Conservation (phyloP, 2,113 vertebrate species). For the Peromyscus polionotus region DNA sequence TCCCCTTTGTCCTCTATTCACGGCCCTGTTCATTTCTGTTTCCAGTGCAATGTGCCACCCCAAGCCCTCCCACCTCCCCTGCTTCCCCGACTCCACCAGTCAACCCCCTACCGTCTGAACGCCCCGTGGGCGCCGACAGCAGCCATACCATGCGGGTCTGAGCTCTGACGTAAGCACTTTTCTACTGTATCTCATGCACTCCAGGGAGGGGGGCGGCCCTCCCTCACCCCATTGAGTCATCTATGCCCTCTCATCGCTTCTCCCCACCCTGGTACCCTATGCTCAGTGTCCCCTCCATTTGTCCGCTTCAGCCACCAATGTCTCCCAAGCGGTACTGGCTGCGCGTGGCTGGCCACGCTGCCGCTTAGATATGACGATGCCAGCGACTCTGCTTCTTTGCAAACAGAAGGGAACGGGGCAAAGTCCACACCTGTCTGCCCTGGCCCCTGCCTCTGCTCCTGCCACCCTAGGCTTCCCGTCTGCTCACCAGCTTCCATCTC, state of each 20-base stretch:
- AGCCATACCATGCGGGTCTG: slow-evolving; percentile 96
- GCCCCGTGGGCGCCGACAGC: slow-evolving; percentile 89
- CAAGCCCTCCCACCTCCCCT: slow-evolving; percentile 93
- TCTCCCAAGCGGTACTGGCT: neutral
- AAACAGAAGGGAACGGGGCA: slow-evolving; percentile 57
- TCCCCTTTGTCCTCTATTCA: slow-evolving; percentile 64
- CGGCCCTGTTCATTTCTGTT: slow-evolving; percentile 86
- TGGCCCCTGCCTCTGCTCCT: neutral
- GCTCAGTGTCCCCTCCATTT: neutral
- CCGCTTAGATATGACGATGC: neutral
- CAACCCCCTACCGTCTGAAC: slow-evolving; percentile 91
- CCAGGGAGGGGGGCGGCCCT: neutral
- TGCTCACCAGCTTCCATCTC: neutral
- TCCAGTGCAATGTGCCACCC: slow-evolving; percentile 94
- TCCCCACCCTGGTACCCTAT: slow-evolving; percentile 15
- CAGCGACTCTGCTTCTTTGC: slow-evolving; percentile 11
- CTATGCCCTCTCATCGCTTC: slow-evolving; percentile 26
- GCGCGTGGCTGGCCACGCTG: neutral
- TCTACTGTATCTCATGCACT: slow-evolving; percentile 81
- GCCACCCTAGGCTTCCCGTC: neutral
- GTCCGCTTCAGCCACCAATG: slow-evolving; percentile 39
- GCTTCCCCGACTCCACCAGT: slow-evolving; percentile 92
- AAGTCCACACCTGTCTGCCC: neutral
- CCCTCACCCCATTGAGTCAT: slow-evolving; percentile 17
- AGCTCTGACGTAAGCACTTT: slow-evolving; percentile 94